Evolutionary conservation across 2,113 vertebrate genomes (phyloP).

Genomic region (Morone chrysops): DNA sequence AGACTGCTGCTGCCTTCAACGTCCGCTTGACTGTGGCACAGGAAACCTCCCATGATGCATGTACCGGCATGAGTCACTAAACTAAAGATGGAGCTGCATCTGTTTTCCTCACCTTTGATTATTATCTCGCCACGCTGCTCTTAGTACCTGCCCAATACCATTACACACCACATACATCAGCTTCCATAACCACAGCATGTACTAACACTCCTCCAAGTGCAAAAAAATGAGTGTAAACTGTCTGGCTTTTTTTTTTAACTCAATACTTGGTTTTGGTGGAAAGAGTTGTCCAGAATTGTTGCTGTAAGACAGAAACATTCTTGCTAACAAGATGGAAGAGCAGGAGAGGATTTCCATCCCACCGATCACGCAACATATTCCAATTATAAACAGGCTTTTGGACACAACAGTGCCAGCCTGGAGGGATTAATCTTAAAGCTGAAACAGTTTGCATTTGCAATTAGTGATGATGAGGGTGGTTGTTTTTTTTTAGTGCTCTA

Average conservation of each 20-base stretch:
- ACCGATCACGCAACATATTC: conserved; percentile 22
- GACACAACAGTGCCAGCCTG: background rate
- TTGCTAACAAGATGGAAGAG: background rate
- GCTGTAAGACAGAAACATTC: conserved; percentile 4
- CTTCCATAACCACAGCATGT: background rate
- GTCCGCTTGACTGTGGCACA: conserved; percentile 7
- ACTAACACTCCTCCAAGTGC: background rate
- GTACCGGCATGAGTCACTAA: conserved; percentile 8
- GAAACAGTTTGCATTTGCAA: background rate
- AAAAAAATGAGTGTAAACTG: background rate
- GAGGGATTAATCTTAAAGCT: background rate
- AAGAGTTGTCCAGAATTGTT: background rate
- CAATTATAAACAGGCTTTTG: conserved; percentile 27
- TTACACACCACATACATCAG: conserved; percentile 1
- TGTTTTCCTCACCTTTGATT: background rate
- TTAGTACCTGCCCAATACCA: background rate
- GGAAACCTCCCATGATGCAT: background rate
- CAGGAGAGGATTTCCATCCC: conserved; percentile 13
- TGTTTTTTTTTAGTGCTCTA: background rate
- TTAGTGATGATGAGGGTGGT: background rate
- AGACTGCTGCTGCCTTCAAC: conserved; percentile 13
- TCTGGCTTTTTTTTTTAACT: background rate
- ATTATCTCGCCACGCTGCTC: background rate
- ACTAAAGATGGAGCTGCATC: conserved; percentile 20
- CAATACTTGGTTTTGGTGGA: conserved; percentile 24